Conservation (phyloP, 23 tunicate genomes). For the Oikopleura albicans region DNA sequence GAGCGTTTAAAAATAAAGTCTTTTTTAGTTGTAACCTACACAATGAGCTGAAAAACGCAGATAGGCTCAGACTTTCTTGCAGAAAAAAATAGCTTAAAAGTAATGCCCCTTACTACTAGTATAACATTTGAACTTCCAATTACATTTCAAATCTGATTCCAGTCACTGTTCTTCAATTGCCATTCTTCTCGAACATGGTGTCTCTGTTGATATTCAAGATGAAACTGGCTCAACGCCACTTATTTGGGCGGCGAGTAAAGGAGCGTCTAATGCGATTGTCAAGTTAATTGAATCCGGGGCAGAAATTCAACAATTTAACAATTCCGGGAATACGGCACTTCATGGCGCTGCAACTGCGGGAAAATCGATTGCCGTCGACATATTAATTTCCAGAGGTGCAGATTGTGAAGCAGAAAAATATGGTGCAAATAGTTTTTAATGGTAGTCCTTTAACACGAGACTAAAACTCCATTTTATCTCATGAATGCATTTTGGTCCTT, state of each 20-base stretch:
- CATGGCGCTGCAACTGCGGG: constrained; percentile 92
- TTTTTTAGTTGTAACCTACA: no score
- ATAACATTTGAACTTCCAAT: no score
- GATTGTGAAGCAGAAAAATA: background rate
- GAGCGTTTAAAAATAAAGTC: no score
- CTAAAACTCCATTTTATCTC: no score
- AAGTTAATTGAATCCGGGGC: constrained; percentile 17
- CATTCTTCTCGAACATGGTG: constrained; percentile 29
- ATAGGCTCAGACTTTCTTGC: no score
- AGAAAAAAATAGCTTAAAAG: no score
- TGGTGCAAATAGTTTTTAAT: no score
- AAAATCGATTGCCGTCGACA: background rate
- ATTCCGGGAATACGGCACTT: constrained; percentile 35
- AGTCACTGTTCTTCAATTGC: constrained; percentile 45
- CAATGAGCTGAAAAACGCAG: no score
- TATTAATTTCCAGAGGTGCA: background rate
- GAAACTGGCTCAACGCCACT: constrained; percentile 46
- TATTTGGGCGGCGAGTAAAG: constrained; percentile 88
- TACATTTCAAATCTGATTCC: no score
- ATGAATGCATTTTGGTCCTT: no score
- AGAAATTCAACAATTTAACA: constrained; percentile 27
- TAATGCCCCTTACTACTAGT: no score
- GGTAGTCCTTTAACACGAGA: no score
- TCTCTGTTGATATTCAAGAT: constrained; percentile 57
- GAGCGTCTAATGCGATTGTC: constrained; percentile 39